phyloP scores from a whole-genome alignment of 1,140 invertebrate species.

The Drosophila novamexicana region DNA sequence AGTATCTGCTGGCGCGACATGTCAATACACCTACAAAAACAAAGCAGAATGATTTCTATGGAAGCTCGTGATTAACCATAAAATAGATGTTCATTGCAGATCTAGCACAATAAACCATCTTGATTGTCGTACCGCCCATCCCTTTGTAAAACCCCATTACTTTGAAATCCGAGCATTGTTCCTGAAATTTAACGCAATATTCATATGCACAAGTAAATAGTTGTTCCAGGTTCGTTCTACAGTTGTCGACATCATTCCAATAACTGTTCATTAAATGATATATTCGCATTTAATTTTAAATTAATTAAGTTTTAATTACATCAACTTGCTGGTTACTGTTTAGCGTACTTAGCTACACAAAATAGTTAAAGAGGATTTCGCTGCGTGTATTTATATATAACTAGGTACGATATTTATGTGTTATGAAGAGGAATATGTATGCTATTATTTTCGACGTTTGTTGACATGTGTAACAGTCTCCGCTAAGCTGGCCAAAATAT shows the following conservation, averaged over 20 bases:
- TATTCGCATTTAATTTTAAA: conserved; percentile 48
- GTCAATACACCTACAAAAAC: too few species aligned
- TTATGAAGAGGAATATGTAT: conserved; percentile 19
- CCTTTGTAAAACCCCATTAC: too few species aligned
- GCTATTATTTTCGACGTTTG: conserved; percentile 25
- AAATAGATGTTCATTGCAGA: too few species aligned
- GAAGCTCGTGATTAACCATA: too few species aligned
- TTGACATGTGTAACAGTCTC: conserved; percentile 16
- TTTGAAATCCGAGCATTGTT: too few species aligned
- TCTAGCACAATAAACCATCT: too few species aligned
- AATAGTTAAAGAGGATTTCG: conserved; percentile 43
- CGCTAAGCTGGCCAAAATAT: conserved; percentile 19
- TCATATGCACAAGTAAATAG: too few species aligned
- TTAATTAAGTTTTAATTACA: conserved; percentile 80
- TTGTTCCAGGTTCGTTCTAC: too few species aligned
- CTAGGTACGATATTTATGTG: conserved; percentile 39
- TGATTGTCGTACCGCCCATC: too few species aligned
- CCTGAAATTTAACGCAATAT: too few species aligned
- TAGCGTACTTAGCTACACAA: conserved; percentile 56
- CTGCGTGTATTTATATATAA: conserved; percentile 20
- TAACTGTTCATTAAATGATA: conserved; percentile 4
- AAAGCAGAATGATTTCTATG: too few species aligned
- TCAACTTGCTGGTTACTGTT: conserved; percentile 64
- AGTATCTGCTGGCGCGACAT: too few species aligned
- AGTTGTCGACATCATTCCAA: not conserved